Conservation (phyloP, 2,113 vertebrate species). For the Stictonetta naevosa region DNA sequence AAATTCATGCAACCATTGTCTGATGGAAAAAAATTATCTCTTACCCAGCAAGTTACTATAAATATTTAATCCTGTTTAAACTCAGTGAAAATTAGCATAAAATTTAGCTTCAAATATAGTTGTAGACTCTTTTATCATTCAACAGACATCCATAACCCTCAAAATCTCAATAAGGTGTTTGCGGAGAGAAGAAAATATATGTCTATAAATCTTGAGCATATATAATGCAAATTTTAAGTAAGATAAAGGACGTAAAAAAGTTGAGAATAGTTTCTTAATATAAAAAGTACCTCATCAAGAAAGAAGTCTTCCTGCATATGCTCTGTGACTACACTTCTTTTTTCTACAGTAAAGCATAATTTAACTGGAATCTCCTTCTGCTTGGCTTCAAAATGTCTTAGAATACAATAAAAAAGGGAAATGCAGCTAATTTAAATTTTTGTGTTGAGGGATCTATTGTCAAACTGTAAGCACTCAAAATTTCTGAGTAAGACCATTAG, state of each 20-base stretch:
- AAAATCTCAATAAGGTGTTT: background rate
- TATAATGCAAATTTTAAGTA: background rate
- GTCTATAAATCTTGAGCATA: background rate
- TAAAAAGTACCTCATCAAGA: background rate
- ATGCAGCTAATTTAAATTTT: background rate
- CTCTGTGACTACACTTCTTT: background rate
- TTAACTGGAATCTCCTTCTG: background rate
- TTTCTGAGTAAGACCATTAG: background rate
- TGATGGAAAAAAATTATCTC: background rate
- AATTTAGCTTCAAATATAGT: background rate
- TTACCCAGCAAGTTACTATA: background rate
- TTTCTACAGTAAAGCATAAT: background rate
- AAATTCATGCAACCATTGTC: background rate
- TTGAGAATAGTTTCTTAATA: background rate
- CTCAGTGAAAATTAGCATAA: background rate
- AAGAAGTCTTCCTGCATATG: background rate
- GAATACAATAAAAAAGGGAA: background rate
- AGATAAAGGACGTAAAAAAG: background rate
- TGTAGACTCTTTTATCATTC: background rate
- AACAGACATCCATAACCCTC: background rate
- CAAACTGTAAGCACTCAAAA: background rate
- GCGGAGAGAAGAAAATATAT: background rate
- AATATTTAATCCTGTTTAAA: background rate
- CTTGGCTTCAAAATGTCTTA: background rate
- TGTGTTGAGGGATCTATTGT: background rate